phyloP scores from a whole-genome alignment of 2,797 vertebrate genomes.

The Lophius americanus region DNA sequence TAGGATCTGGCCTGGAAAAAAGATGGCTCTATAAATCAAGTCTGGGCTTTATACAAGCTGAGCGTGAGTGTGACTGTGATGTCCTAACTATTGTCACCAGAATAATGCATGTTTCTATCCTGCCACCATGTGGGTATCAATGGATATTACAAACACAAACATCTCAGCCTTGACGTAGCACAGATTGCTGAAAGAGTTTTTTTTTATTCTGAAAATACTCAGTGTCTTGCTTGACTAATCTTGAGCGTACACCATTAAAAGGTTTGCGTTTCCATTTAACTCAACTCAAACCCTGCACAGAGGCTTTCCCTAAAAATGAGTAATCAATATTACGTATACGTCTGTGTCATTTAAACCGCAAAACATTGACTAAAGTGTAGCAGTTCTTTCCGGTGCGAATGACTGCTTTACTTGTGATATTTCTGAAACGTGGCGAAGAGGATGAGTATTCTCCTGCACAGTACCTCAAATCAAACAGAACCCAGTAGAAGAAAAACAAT shows the following conservation, averaged over 20 bases:
- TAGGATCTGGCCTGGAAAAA: slow-evolving; percentile 55
- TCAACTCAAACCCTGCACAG: background rate
- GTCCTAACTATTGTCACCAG: slow-evolving; percentile 39
- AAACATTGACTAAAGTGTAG: background rate
- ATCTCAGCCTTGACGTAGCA: background rate
- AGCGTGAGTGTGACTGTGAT: slow-evolving; percentile 48
- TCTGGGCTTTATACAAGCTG: slow-evolving; percentile 55
- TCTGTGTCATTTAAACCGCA: slow-evolving; percentile 1
- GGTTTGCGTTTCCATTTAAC: slow-evolving; percentile 18
- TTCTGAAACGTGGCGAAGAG: background rate
- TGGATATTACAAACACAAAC: slow-evolving; percentile 52
- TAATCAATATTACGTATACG: background rate
- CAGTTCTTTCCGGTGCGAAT: background rate
- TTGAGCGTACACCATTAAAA: background rate
- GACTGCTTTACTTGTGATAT: slow-evolving; percentile 4
- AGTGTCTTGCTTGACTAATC: slow-evolving; percentile 1
- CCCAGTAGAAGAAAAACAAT: slow-evolving; percentile 11
- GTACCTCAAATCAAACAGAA: background rate
- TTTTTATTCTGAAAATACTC: background rate
- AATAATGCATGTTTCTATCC: slow-evolving; percentile 58
- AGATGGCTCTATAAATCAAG: slow-evolving; percentile 55
- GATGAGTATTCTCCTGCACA: slow-evolving; percentile 1
- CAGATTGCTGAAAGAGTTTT: slow-evolving; percentile 7
- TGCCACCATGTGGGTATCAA: slow-evolving; percentile 72
- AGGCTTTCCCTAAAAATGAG: slow-evolving; percentile 5